Evolutionary conservation across 1,140 invertebrate species (phyloP).

Genomic region (Drosophila carrolli): DNA sequence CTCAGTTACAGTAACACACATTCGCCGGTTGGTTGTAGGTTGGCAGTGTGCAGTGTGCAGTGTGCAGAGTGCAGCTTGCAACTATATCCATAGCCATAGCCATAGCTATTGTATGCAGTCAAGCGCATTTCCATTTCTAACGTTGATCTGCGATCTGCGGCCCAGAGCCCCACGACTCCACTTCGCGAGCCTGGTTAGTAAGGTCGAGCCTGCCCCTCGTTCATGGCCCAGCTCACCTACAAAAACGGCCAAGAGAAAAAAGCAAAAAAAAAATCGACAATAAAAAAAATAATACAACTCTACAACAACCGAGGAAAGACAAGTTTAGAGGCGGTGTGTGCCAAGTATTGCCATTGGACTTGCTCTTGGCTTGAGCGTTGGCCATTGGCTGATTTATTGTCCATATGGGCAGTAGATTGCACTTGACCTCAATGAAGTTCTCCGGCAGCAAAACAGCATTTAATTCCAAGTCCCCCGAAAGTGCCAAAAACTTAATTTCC

Average conservation of each 20-base stretch:
- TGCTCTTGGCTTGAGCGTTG: constrained; percentile 74
- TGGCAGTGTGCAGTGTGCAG: background rate
- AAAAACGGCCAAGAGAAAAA: constrained; percentile 62
- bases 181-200: constrained; percentile 34
- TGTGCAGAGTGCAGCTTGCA: constrained; percentile 1
- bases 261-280: constrained; percentile 20
- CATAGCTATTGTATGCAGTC: constrained; percentile 74
- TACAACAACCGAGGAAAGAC: constrained; percentile 50
- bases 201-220: constrained; percentile 68
- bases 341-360: constrained; percentile 75
- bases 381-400: constrained; percentile 76
- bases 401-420: constrained; percentile 45
- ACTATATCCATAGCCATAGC: too few relatives aligned
- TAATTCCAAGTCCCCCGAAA: background rate
- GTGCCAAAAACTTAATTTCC: constrained; percentile 52
- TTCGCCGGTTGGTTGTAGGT: constrained; percentile 30
- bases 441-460: background rate
- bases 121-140: constrained; percentile 84
- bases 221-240: constrained; percentile 83
- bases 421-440: constrained; percentile 71
- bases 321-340: constrained; percentile 63
- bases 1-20: constrained; percentile 81
- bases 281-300: background rate
- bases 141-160: constrained; percentile 79
- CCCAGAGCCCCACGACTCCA: constrained; percentile 51